Conservation (phyloP, 2,888 invertebrate genomes). For the Ectropis crepuscularia region DNA sequence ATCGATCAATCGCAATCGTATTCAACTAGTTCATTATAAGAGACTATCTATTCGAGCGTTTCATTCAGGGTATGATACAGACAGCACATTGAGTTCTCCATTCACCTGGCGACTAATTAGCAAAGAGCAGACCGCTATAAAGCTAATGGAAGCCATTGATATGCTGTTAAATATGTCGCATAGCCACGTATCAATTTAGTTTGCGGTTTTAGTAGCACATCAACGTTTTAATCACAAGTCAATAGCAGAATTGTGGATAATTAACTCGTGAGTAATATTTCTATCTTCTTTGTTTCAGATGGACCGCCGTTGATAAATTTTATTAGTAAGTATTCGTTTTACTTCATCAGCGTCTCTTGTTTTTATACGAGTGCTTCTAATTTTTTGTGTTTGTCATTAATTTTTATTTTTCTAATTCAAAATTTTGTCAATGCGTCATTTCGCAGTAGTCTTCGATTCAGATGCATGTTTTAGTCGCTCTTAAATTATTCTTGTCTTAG, state of each 20-base stretch:
- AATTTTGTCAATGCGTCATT: not conserved
- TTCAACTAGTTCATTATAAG: not conserved
- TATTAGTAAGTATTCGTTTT: constrained; percentile 47
- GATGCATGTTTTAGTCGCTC: too few species aligned
- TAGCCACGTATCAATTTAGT: not conserved
- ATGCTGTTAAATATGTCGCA: constrained; percentile 36
- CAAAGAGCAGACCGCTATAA: constrained; percentile 49
- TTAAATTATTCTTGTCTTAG: too few species aligned
- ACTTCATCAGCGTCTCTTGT: not conserved
- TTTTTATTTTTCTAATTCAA: not conserved
- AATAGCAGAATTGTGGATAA: too few species aligned
- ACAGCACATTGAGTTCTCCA: constrained; percentile 34
- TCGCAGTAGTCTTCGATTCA: too few species aligned
- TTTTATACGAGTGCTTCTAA: not conserved
- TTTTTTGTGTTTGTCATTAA: not conserved
- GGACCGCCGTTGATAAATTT: constrained; percentile 39
- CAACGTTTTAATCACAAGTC: too few species aligned
- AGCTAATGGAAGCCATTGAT: constrained; percentile 52
- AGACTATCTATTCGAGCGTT: constrained; percentile 3
- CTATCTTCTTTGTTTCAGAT: constrained; percentile 49
- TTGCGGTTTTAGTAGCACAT: too few species aligned
- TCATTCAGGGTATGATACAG: constrained; percentile 10
- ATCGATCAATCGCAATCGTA: not conserved
- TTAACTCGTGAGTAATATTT: constrained; percentile 15
- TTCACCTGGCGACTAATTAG: constrained; percentile 55